phyloP scores from a whole-genome alignment of 2,797 vertebrate species.

The Spatula clypeata region DNA sequence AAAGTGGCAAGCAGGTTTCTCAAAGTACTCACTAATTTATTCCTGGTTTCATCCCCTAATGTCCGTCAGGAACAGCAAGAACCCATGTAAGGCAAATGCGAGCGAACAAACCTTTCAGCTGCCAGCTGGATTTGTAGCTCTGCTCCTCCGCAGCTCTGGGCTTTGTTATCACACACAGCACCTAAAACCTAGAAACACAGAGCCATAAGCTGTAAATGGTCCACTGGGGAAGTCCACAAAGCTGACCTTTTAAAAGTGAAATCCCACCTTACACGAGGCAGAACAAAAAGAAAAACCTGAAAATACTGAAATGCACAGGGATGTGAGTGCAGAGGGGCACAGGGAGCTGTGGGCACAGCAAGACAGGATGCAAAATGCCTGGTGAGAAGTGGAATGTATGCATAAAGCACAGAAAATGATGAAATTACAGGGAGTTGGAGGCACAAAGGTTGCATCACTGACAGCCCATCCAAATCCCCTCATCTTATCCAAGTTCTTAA shows the following conservation, averaged over 20 bases:
- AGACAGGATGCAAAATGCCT: background rate
- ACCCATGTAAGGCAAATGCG: background rate
- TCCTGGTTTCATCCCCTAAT: background rate
- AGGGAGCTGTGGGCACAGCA: background rate
- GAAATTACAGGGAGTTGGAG: slow-evolving; percentile 14
- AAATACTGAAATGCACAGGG: background rate
- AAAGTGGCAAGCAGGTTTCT: background rate
- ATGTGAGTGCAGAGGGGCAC: background rate
- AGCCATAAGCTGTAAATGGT: background rate
- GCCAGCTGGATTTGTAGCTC: background rate
- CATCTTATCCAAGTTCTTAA: slow-evolving; percentile 42
- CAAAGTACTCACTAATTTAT: background rate
- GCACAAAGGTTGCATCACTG: background rate
- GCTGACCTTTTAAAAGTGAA: background rate
- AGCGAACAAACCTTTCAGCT: background rate
- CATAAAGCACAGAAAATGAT: slow-evolving; percentile 3
- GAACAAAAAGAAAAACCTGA: background rate
- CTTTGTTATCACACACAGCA: background rate
- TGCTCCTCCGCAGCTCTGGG: background rate
- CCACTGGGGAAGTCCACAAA: background rate
- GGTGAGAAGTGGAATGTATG: background rate
- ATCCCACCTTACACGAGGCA: background rate
- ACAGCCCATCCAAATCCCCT: slow-evolving; percentile 31
- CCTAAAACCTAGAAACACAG: background rate
- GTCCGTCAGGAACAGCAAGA: background rate